Percentiles rank a stretch among this genome's conserved stretches.
Conservation (phyloP, 2,113 vertebrate genomes). For the Scomber scombrus region DNA sequence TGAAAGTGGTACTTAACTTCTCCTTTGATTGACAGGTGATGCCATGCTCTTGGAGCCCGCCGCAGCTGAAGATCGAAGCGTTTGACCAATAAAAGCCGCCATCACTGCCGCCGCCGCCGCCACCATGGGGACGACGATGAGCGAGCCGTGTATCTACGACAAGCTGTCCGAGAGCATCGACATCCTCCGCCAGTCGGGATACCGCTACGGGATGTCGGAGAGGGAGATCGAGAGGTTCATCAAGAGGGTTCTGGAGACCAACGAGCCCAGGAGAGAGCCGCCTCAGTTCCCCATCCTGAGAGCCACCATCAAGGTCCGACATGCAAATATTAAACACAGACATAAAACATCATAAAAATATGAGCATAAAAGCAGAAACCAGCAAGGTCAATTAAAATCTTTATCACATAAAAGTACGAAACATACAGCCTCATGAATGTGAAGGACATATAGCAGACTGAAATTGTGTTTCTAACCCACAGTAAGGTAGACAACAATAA, state of each 20-base stretch:
- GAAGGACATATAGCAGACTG: no score
- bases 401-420: no score
- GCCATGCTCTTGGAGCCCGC: constrained; percentile 29
- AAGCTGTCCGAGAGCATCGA: constrained; percentile 95
- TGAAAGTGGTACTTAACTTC: background rate
- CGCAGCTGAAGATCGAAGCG: background rate
- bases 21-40: constrained; percentile 17
- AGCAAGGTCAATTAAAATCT: background rate
- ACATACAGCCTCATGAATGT: no score
- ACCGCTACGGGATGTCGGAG: constrained; percentile 97
- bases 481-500: no score
- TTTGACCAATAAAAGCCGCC: constrained; percentile 11
- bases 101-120: constrained; percentile 19
- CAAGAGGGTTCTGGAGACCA: constrained; percentile 94
- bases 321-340: background rate
- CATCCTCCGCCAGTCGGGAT: constrained; percentile 94
- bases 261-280: constrained; percentile 90
- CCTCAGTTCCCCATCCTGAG: constrained; percentile 89
- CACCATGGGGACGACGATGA: constrained; percentile 91
- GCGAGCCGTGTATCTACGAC: constrained; percentile 95
- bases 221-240: constrained; percentile 96
- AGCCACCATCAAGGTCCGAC: constrained; percentile 87
- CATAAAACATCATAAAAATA: no score
- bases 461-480: no score
- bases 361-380: no score